A percentile compares a stretch with the other conserved stretches of the same genome.
Conservation (phyloP, 1,140 invertebrate genomes). For the Pogonomyrmex californicus region DNA sequence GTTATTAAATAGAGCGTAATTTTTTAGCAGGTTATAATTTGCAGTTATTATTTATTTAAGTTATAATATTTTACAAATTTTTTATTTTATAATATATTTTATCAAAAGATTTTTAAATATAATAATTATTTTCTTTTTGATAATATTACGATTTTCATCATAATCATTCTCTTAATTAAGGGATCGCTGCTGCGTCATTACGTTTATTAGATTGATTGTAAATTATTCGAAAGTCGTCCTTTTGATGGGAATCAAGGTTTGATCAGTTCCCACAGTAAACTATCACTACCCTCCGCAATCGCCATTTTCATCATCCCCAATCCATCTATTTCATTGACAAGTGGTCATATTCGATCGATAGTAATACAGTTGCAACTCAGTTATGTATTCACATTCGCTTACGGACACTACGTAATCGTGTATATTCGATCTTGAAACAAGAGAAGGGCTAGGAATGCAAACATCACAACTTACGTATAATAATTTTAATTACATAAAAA, state of each 20-base stretch:
- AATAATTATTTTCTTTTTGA: background rate
- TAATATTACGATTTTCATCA: background rate
- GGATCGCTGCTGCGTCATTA: conserved; percentile 12
- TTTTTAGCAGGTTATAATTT: background rate
- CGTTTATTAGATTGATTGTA: conserved; percentile 5
- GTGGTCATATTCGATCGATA: conserved; percentile 47
- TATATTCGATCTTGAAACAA: background rate
- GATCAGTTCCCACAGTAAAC: conserved; percentile 70
- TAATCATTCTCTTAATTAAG: conserved; percentile 20
- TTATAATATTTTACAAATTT: background rate
- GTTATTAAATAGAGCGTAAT: background rate
- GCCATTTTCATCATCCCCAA: conserved; percentile 50
- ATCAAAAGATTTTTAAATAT: background rate
- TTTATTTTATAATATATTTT: background rate
- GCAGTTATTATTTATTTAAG: background rate
- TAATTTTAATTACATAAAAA: background rate
- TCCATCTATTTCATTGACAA: conserved; percentile 51
- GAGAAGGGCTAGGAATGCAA: background rate
- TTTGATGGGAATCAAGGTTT: conserved; percentile 66
- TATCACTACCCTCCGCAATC: conserved; percentile 50
- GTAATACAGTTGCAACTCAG: conserved; percentile 20
- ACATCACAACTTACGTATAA: background rate
- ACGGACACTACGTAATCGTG: background rate
- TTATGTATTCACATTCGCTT: background rate
- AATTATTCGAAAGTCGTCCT: conserved; percentile 53